Percentiles rank a stretch among this genome's conserved stretches.
Evolutionary conservation across 2,797 vertebrate genomes (phyloP).

Genomic region (Netta rufina): DNA sequence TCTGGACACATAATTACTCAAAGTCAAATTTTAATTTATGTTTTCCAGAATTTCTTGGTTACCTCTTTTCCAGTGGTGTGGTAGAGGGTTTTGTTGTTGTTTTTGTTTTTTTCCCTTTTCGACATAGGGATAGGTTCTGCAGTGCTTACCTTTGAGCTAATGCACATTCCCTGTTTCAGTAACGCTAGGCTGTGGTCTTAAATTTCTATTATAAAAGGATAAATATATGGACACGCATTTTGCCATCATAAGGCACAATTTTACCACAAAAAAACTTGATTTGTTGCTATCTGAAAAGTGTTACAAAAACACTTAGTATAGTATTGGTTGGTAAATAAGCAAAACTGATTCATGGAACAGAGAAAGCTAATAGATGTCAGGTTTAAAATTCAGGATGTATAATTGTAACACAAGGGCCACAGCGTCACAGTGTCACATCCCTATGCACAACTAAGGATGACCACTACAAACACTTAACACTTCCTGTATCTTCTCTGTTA

Average conservation of each 20-base stretch:
- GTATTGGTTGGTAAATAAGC: neutral
- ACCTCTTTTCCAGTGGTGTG: neutral
- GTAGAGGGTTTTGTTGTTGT: neutral
- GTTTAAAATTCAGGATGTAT: neutral
- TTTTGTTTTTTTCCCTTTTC: neutral
- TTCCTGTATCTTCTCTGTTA: neutral
- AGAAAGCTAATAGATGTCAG: neutral
- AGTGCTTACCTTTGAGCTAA: neutral
- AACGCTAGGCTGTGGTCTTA: neutral
- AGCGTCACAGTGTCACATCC: neutral
- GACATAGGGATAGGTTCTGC: neutral
- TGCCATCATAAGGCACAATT: neutral
- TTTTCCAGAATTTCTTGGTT: neutral
- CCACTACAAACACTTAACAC: neutral
- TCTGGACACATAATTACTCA: neutral
- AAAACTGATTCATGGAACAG: neutral
- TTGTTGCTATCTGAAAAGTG: neutral
- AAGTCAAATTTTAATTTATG: neutral
- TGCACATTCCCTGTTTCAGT: neutral
- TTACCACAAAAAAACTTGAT: neutral
- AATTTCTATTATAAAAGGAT: neutral
- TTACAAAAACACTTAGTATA: neutral
- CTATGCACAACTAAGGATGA: neutral
- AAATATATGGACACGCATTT: neutral
- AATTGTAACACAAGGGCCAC: neutral